A percentile compares a stretch with the other conserved stretches of the same genome.
These are phyloP conservation scores for Crypturellus undulatus DNA, from an alignment of 2,113 vertebrate genomes.

Conservation along the genomic window DNA sequence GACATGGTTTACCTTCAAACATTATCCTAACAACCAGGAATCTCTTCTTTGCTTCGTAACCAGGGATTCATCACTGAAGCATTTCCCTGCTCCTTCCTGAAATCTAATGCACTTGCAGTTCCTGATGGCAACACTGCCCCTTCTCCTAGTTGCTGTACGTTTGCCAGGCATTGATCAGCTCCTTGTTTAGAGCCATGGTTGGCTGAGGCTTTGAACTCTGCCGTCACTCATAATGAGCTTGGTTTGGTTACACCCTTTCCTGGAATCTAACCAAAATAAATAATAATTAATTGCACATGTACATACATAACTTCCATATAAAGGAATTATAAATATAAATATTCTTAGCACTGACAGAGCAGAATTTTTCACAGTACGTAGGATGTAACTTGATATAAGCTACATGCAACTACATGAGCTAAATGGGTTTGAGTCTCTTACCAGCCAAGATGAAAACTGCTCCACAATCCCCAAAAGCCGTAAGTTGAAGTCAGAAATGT, in stretches of 20 bases:
- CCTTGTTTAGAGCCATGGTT: neutral
- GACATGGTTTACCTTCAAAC: neutral
- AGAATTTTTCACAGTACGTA: neutral
- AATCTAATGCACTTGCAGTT: too few relatives aligned
- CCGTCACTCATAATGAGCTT: neutral
- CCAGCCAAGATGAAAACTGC: too few relatives aligned
- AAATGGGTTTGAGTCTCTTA: too few relatives aligned
- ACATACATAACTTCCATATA: neutral
- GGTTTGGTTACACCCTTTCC: neutral
- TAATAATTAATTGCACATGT: neutral
- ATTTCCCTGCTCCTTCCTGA: too few relatives aligned
- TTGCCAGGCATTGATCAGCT: too few relatives aligned
- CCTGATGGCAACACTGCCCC: too few relatives aligned
- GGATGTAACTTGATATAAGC: neutral
- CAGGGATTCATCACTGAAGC: neutral
- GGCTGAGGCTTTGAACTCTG: neutral
- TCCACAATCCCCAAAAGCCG: too few relatives aligned
- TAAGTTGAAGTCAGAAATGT: too few relatives aligned
- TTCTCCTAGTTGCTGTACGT: too few relatives aligned
- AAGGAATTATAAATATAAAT: too few relatives aligned
- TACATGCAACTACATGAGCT: too few relatives aligned
- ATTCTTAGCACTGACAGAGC: accelerated
- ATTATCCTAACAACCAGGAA: neutral
- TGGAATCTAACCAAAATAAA: neutral
- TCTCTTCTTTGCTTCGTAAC: neutral